Evolutionary conservation across 1,140 invertebrate species (phyloP).

Genomic region (Heliconius hewitsoni): DNA sequence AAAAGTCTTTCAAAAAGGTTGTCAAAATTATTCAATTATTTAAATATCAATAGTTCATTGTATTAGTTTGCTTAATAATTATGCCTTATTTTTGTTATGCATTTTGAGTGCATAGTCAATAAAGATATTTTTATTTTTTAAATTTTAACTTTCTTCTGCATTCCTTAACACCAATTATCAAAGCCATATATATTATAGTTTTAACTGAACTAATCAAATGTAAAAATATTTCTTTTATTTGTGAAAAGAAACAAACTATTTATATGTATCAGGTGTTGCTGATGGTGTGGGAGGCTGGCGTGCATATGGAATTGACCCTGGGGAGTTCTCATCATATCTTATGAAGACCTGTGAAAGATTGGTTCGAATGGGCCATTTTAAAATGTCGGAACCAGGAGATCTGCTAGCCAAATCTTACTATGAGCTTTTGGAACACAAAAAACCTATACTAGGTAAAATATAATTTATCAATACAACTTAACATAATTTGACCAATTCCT

Average conservation of each 20-base stretch:
- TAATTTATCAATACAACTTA: neutral
- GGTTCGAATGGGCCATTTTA: constrained; percentile 93
- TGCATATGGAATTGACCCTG: constrained; percentile 98
- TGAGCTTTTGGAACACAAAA: constrained; percentile 95
- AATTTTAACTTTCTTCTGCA: no score
- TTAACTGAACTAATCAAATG: neutral
- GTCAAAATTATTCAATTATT: no score
- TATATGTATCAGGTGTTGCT: constrained; percentile 89
- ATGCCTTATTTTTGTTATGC: no score
- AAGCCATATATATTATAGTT: no score
- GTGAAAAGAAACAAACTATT: neutral
- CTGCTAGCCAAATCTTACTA: constrained; percentile 94
- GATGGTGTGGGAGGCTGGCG: constrained; percentile 99
- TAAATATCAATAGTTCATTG: no score
- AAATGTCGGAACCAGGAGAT: constrained; percentile 91
- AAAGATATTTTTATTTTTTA: no score
- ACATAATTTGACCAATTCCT: neutral
- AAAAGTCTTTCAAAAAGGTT: no score
- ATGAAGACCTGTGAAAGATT: constrained; percentile 97
- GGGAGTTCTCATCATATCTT: constrained; percentile 95
- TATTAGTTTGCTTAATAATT: no score
- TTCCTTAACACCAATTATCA: no score
- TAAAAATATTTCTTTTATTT: neutral
- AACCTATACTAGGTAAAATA: constrained; percentile 89
- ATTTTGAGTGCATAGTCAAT: no score